phyloP scores from a whole-genome alignment of 2,113 vertebrate genomes.

The Indicator maculatus region DNA sequence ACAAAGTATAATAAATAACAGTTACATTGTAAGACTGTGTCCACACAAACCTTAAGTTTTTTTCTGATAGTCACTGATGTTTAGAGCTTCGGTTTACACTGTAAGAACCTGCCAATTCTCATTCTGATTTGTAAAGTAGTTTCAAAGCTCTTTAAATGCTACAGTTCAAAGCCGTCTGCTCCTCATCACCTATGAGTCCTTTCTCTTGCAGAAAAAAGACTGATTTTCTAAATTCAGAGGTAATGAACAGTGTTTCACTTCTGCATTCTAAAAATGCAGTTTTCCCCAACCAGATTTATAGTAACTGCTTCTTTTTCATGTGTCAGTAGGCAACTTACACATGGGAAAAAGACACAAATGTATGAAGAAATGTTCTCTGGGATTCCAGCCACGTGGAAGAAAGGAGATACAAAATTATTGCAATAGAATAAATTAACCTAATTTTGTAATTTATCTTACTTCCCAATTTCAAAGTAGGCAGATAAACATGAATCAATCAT shows the following conservation, averaged over 20 bases:
- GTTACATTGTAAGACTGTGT: rapidly evolving
- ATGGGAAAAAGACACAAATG: neutral
- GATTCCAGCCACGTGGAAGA: neutral
- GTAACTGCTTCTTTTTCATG: neutral
- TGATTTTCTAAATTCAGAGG: neutral
- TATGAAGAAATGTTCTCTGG: neutral
- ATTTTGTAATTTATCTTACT: neutral
- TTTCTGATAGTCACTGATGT: neutral
- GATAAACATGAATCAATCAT: neutral
- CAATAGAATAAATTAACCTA: neutral
- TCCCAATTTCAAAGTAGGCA: neutral
- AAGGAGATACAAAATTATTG: neutral
- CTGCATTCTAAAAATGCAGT: neutral
- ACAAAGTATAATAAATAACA: neutral
- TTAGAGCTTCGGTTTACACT: neutral
- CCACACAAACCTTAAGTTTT: neutral
- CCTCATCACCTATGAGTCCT: neutral
- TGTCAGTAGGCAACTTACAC: neutral
- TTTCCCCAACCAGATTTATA: neutral
- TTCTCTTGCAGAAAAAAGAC: neutral
- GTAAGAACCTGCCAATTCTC: neutral
- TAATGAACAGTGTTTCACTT: neutral
- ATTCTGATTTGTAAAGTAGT: neutral
- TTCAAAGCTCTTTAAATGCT: neutral
- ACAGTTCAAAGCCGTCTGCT: neutral